Percentiles rank a stretch among this genome's conserved stretches.
Conservation (phyloP, 2,797 vertebrate species). For the Remorina albescens region DNA sequence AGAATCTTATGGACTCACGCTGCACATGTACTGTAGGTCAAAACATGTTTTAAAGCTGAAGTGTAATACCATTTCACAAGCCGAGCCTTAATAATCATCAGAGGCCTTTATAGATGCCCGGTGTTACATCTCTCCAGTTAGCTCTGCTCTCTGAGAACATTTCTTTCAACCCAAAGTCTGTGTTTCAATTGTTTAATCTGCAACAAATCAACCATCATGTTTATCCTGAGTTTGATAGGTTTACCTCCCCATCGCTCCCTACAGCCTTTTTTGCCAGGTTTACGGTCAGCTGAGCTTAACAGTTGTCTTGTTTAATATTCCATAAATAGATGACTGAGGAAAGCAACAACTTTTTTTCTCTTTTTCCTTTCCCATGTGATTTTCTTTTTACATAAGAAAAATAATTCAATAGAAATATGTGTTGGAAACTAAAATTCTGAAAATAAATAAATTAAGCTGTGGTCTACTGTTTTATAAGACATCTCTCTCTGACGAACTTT, state of each 20-base stretch:
- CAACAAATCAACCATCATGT: slow-evolving; percentile 81
- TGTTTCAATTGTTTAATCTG: slow-evolving; percentile 82
- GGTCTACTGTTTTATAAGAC: no score
- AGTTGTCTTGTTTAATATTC: no score
- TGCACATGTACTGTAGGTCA: slow-evolving; percentile 48
- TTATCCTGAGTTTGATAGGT: slow-evolving; percentile 76
- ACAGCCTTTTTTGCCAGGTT: slow-evolving; percentile 79
- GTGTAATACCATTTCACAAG: slow-evolving; percentile 59
- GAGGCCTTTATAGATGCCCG: slow-evolving; percentile 76
- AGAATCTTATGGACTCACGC: slow-evolving; percentile 17
- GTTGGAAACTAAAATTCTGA: neutral
- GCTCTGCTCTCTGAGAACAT: slow-evolving; percentile 53
- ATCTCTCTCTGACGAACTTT: no score
- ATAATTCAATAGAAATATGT: neutral
- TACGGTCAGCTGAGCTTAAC: no score
- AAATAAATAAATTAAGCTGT: neutral
- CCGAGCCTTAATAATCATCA: slow-evolving; percentile 60
- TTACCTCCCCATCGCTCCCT: slow-evolving; percentile 59
- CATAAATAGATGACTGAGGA: slow-evolving; percentile 69
- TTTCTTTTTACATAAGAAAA: slow-evolving; percentile 6
- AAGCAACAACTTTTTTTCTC: no score
- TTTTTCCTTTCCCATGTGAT: slow-evolving; percentile 14
- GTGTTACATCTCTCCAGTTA: slow-evolving; percentile 76
- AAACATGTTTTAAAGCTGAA: no score
- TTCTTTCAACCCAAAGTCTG: slow-evolving; percentile 58